Conservation (phyloP, 1,140 invertebrate species). For the Drosophila funebris region DNA sequence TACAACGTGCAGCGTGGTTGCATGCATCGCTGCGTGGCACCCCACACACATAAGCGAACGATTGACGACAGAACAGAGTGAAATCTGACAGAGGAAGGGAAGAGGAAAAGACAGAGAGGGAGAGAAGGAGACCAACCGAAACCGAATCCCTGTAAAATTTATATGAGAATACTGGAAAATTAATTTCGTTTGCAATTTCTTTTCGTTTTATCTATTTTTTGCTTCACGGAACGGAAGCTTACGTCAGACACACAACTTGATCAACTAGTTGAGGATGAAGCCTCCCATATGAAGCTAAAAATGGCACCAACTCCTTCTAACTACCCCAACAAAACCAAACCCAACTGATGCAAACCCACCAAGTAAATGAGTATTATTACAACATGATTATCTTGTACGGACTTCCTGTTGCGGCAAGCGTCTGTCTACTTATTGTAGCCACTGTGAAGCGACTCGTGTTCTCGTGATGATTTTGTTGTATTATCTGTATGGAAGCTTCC, state of each 20-base stretch:
- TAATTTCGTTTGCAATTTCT: constrained; percentile 23
- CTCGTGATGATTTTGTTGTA: constrained; percentile 11
- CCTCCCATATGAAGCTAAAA: neutral
- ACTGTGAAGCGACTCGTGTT: constrained; percentile 22
- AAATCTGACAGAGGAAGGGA: neutral
- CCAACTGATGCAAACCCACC: neutral
- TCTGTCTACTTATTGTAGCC: constrained; percentile 28
- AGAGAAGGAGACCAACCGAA: neutral
- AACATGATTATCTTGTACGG: constrained; percentile 27
- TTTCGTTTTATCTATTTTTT: neutral
- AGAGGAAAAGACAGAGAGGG: neutral
- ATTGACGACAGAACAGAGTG: neutral
- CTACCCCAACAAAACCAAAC: neutral
- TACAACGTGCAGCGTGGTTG: constrained; percentile 21
- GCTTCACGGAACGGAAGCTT: neutral
- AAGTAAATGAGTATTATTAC: constrained; percentile 37
- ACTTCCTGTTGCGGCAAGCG: constrained; percentile 27
- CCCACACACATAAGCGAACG: constrained; percentile 18
- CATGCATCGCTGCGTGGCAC: constrained; percentile 28
- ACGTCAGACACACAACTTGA: no score
- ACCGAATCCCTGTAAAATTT: neutral
- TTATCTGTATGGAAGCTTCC: constrained; percentile 27
- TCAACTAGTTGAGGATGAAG: neutral
- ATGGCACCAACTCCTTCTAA: neutral
- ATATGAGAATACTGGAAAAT: constrained; percentile 15